These are phyloP conservation scores for Drosophila tanythrix DNA, from an alignment of 2,888 invertebrate genomes.

Conservation along the genomic window DNA sequence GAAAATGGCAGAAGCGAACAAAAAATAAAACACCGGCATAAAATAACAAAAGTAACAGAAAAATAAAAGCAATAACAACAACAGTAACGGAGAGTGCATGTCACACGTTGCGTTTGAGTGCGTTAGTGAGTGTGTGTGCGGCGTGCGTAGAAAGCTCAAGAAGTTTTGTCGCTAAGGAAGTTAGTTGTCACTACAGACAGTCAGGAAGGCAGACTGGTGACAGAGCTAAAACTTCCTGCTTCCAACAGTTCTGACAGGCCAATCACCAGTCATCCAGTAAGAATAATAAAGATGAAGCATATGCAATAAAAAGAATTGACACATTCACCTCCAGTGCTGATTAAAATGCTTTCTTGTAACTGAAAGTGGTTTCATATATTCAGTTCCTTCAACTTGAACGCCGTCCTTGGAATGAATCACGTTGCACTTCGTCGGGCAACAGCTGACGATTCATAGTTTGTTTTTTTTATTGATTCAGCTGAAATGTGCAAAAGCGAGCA, in stretches of 20 bases:
- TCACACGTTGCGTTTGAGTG: constrained; percentile 24
- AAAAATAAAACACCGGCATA: constrained; percentile 51
- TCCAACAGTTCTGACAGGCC: constrained; percentile 3
- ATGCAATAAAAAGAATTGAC: neutral
- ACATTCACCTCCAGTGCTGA: neutral
- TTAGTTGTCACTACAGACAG: constrained; percentile 33
- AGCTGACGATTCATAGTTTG: constrained; percentile 3
- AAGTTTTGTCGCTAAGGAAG: constrained; percentile 49
- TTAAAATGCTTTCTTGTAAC: neutral
- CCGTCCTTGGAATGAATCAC: constrained; percentile 41
- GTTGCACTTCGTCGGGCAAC: constrained; percentile 7
- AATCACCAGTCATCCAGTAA: constrained; percentile 7
- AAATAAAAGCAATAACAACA: constrained; percentile 21
- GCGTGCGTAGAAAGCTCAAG: constrained; percentile 60
- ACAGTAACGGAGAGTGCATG: constrained; percentile 22
- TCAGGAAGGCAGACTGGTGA: neutral
- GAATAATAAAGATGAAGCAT: neutral
- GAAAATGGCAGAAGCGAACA: constrained; percentile 52
- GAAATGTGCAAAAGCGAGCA: constrained; percentile 12
- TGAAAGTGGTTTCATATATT: neutral
- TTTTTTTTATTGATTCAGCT: constrained; percentile 38
- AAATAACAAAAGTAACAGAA: constrained; percentile 50
- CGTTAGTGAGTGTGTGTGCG: constrained; percentile 14
- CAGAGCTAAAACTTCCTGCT: neutral
- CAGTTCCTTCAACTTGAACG: neutral